Base-by-base conservation (phyloP, 92 coral and sea anemone species). In the Parazoanthus darwini region DNA sequence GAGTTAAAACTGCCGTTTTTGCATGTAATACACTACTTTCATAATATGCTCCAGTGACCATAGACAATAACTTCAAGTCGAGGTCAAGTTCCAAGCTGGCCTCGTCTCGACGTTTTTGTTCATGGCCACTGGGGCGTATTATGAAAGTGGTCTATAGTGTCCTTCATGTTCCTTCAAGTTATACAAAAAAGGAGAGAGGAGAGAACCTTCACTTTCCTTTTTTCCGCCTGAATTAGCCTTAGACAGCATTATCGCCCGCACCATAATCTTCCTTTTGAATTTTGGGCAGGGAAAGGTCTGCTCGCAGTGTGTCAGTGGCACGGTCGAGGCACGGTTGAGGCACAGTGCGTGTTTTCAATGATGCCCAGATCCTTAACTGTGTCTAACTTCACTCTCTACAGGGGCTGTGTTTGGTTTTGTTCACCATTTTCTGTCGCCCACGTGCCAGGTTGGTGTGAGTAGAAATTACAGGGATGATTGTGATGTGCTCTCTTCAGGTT, bases 341-440 rank as follows among this genome's bases (percentile, higher is more conserved):
- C n/a, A n/a, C n/a, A n/a, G n/a, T 35, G 37, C 26, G 23, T 44
- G 20, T 59, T 36, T 63, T 39, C 13, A 3, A 58, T 37, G 35
- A 16, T 39, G 2, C 42, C 42, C 4, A 39, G 42, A 20, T 33
- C 3, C 48, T 29, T 59, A 81, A 23, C 56, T 13, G 0, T 63
- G 15, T 79, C 8, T 25, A 22, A 46, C 63, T 59, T 37, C 43
- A 7, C n/a, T 36, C 43, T 0, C n/a, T 9, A 38, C 86, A 81
- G 86, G 86, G 51, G 50, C 22, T 81, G 48, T 59, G 70, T 39
- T 43, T 81, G 58, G 71, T 58, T 10, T 6, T 81, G 33, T 81
- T 81, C 71, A 59, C 20, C 6, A 63, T 81, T n/a, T 81, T 65
- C 74, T 81, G 73, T 39, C 86, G 86, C 4, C 75, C 86, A 8